These are phyloP conservation scores for human (Homo sapiens) DNA, from an alignment of 2,113 vertebrate genomes.

Conservation along the genomic window GRCh38 chrX:54563001-54563500, in stretches of 20 bases:
- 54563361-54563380: neutral
- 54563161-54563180: neutral
- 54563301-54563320: neutral
- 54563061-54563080: slow-evolving; percentile 15
- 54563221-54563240: neutral
- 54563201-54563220: neutral
- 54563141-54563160: slow-evolving; percentile 13
- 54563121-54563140: neutral
- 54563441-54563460: slow-evolving; percentile 23
- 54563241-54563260: neutral
- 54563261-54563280: neutral
- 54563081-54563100: neutral
- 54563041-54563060: neutral
- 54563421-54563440: neutral
- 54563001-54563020: neutral
- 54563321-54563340: neutral
- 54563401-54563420: neutral
- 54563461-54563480: neutral
- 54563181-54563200: neutral
- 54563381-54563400: neutral
- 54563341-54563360: neutral
- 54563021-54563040: neutral
- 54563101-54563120: neutral
- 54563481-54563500: neutral
- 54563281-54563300: neutral